Base-by-base conservation (phyloP, 2,797 vertebrate genomes). In the Pogonophryne albipinna region DNA sequence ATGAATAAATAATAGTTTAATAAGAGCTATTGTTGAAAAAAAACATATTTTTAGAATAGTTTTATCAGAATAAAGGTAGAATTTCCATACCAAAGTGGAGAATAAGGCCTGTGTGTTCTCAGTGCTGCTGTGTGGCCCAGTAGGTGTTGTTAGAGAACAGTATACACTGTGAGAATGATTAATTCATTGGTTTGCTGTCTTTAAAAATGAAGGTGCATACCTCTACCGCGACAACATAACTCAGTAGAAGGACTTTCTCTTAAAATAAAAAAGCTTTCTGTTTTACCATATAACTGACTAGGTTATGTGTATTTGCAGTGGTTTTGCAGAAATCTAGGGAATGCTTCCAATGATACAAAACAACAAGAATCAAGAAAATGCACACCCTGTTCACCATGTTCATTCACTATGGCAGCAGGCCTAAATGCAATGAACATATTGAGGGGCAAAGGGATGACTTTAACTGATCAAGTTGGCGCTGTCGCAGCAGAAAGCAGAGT, bases 171-270 rank as follows among this genome's bases (percentile, higher is more conserved):
- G 45, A 66, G 23, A 58, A 83, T 85, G 74, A 87, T 88, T 86
- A 86, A 90, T 89, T 90, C 82, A 88, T 89, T 69, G 56, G 6
- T 52, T 60, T 34, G 65, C 74, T 67, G 52, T 78, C 78, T 84
- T 85, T 74, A 88, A 85, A 85, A 87, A 76, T 83, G 73, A 83
- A 85, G 71, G 60, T 78, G 74, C 44, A 65, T 55, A 60, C 82
- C 34, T 81, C 67, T 31, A 15, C 78, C 47, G 52, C 68, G 44
- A 80, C 50, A 83, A 58, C 62, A 60, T 34, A 74, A 50, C 65
- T 65, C 69, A 63, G 74, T 7, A 23, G 38, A 20, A 58, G 15
- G 61, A 67, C 42, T 38, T 38, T 38, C 34, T 38, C 8, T 38
- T 38, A 9, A 38, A 38, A 38, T 38, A 9, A 38, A 38, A 38